These are phyloP conservation scores for Caprella mutica DNA, from an alignment of 2,888 invertebrate species.

Conservation along the genomic window DNA sequence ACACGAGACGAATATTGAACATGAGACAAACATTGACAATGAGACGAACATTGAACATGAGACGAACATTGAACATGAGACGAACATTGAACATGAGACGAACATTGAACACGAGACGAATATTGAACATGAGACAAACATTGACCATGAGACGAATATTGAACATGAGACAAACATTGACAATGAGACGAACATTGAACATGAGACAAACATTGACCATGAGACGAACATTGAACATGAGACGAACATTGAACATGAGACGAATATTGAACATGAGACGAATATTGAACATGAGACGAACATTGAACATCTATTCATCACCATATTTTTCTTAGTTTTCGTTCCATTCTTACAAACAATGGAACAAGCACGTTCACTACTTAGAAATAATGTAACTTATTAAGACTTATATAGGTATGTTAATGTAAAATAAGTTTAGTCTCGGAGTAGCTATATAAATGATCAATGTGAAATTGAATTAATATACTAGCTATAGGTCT, in stretches of 20 bases:
- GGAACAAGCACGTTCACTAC: too few species aligned
- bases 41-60: background rate
- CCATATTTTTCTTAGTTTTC: too few species aligned
- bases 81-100: background rate
- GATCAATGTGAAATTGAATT: too few species aligned
- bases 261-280: too few species aligned
- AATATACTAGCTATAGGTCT: too few species aligned
- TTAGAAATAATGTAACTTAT: too few species aligned
- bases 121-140: background rate
- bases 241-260: background rate
- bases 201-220: background rate
- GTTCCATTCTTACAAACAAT: too few species aligned
- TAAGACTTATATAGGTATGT: too few species aligned
- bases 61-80: background rate
- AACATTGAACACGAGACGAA: background rate
- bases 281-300: too few species aligned
- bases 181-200: background rate
- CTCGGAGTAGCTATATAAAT: too few species aligned
- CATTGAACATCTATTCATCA: too few species aligned
- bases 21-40: background rate
- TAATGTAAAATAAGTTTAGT: too few species aligned
- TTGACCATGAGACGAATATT: background rate
- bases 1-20: background rate
- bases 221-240: background rate
- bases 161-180: background rate